A percentile compares a stretch with the other conserved stretches of the same genome.
phyloP scores from a whole-genome alignment of 2,797 vertebrate genomes.

The Rousettus madagascariensis region DNA sequence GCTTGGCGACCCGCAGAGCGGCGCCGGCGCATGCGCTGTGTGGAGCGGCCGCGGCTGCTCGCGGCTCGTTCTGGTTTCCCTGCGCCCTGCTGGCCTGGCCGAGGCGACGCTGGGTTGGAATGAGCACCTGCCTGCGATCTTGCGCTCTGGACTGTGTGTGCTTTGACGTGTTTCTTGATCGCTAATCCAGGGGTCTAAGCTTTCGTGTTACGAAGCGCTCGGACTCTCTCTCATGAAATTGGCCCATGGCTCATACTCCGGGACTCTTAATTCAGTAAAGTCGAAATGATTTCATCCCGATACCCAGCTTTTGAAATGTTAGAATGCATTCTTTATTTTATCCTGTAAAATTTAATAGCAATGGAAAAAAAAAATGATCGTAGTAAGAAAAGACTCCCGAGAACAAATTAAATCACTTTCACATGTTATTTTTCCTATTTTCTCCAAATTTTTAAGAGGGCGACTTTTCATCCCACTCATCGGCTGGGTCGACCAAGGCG shows the following conservation, averaged over 20 bases:
- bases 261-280: conserved; percentile 10
- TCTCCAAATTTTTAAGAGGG: background rate
- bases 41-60: background rate
- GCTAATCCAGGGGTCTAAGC: background rate
- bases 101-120: background rate
- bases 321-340: conserved; percentile 4
- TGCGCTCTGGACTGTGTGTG: background rate
- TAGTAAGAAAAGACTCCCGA: conserved; percentile 9
- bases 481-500: background rate
- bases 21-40: conserved; percentile 22
- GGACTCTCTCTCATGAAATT: background rate
- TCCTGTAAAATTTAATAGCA: background rate
- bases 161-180: conserved; percentile 47
- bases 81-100: conserved; percentile 41
- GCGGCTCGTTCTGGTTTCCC: conserved; percentile 31
- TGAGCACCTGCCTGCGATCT: background rate
- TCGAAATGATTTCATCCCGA: background rate
- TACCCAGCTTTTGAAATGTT: background rate
- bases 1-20: background rate
- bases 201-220: background rate
- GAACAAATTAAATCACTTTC: background rate
- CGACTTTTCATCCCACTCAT: background rate
- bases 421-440: background rate
- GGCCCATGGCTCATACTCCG: background rate
- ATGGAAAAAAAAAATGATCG: background rate